These are phyloP conservation scores for Phlogophora meticulosa DNA, from an alignment of 2,888 invertebrate species.

Conservation along the genomic window DNA sequence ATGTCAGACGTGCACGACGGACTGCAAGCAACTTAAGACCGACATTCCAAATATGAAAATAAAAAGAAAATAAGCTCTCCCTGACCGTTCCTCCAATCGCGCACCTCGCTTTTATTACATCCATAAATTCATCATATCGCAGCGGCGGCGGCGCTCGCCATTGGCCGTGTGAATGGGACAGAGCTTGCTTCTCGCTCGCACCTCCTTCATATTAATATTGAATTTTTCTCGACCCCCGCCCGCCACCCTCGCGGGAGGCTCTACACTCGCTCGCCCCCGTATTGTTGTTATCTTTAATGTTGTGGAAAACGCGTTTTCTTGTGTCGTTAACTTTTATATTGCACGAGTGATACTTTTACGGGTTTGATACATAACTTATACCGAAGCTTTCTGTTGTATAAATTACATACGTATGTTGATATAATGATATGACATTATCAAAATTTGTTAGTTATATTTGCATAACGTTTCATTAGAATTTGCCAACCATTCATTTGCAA, in stretches of 20 bases:
- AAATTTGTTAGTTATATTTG: not conserved
- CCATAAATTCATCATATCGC: constrained; percentile 96
- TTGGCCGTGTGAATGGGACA: constrained; percentile 91
- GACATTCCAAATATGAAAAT: constrained; percentile 90
- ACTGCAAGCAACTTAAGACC: constrained; percentile 83
- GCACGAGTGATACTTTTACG: constrained; percentile 91
- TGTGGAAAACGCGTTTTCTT: constrained; percentile 92
- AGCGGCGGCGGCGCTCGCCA: constrained; percentile 89
- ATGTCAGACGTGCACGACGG: constrained; percentile 77
- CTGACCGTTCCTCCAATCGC: constrained; percentile 92
- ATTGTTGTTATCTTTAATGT: constrained; percentile 92
- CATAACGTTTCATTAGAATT: not conserved
- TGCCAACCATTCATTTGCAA: not conserved
- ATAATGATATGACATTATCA: not conserved
- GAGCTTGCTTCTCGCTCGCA: constrained; percentile 90
- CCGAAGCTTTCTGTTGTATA: constrained; percentile 66
- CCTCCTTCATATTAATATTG: constrained; percentile 95
- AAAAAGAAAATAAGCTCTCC: constrained; percentile 91
- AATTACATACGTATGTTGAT: constrained; percentile 22
- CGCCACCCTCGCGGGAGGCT: constrained; percentile 90
- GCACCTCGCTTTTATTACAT: constrained; percentile 94
- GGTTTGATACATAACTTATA: constrained; percentile 89
- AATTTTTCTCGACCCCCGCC: constrained; percentile 93
- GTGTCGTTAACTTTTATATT: constrained; percentile 92
- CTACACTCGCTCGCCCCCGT: constrained; percentile 91